Base-by-base conservation (phyloP, 2,888 invertebrate genomes). In the Steinernema carpocapsae region DNA sequence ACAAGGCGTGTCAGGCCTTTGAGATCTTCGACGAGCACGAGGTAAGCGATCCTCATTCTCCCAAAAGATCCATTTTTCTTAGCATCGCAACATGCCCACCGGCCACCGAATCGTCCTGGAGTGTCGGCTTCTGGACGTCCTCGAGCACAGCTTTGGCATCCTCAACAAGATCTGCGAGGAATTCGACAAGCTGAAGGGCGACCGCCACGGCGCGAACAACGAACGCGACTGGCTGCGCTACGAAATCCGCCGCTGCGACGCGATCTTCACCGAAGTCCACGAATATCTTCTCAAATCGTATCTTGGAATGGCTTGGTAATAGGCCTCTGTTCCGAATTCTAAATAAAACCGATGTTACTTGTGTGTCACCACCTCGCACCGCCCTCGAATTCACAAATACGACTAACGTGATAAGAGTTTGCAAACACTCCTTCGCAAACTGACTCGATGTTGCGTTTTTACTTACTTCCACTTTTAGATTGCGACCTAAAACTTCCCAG, bases 1-100 rank as follows among this genome's bases (percentile, higher is more conserved):
- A 85, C 77, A 85, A 85, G 76, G 80, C 82, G 17, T 79, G 78
- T 43, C 83, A 85, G 72, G 84, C 82, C 26, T 78, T 85, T 70
- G 84, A 85, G 74, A 83, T 85, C 77, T 79, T 78, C 77, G 84
- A 85, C 70, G 84, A 84, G 72, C 85, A 85, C 74, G 76, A 74
- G 77, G 83, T 79, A 51, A 72, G 76, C 37, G n/a, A n/a, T n/a
- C n/a, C n/a, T n/a, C n/a, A n/a, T n/a, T n/a, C n/a, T n/a, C n/a
- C n/a, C n/a, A n/a, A n/a, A n/a, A n/a, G n/a, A n/a, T n/a, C n/a
- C n/a, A 17, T 48, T 14, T 7, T 48, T 48, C 19, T 48, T n/a
- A 1, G 22, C 72, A 78, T 10, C 78, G 80, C 12, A 76, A 76
- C 43, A 78, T 85, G 24, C 80, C 79, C 12, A 24, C 76, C 22